Evolutionary conservation across 2,888 invertebrate species (phyloP).

Genomic region (Lepeophtheirus nordmannii): DNA sequence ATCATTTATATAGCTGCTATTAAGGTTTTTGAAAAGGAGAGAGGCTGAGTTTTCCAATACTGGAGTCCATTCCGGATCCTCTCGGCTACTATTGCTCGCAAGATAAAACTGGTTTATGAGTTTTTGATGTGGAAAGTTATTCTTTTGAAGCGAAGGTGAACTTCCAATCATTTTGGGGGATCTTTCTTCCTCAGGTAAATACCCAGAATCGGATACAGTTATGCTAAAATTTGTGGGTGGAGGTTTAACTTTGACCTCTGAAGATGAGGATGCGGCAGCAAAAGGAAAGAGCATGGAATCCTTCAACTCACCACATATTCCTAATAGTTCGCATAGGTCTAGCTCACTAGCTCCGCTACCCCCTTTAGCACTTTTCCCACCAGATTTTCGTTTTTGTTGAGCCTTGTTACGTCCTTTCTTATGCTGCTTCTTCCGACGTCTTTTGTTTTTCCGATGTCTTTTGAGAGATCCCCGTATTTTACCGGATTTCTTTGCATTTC

Average conservation of each 20-base stretch:
- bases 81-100: not conserved
- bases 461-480: not conserved
- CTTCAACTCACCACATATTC: not conserved
- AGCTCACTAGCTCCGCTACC: not conserved
- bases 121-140: not conserved
- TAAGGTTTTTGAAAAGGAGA: not conserved
- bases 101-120: not conserved
- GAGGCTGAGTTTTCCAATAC: not conserved
- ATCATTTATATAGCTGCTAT: not conserved
- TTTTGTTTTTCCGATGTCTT: not conserved
- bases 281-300: not conserved
- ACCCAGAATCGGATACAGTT: not conserved
- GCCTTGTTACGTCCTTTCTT: not conserved
- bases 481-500: not conserved
- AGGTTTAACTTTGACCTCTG: constrained; percentile 5
- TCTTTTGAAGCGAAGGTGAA: not conserved
- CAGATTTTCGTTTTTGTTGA: not conserved
- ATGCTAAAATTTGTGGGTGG: not conserved
- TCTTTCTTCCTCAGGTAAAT: not conserved
- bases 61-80: constrained; percentile 1
- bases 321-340: not conserved
- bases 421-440: constrained; percentile 5
- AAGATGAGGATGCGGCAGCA: not conserved
- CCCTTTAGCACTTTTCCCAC: too few relatives aligned
- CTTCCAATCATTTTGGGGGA: not conserved